Percentiles rank a stretch among this genome's conserved stretches.
These are phyloP conservation scores for Acrocyrtus sp. DNA, from an alignment of 2,888 invertebrate genomes.

Conservation along the genomic window DNA sequence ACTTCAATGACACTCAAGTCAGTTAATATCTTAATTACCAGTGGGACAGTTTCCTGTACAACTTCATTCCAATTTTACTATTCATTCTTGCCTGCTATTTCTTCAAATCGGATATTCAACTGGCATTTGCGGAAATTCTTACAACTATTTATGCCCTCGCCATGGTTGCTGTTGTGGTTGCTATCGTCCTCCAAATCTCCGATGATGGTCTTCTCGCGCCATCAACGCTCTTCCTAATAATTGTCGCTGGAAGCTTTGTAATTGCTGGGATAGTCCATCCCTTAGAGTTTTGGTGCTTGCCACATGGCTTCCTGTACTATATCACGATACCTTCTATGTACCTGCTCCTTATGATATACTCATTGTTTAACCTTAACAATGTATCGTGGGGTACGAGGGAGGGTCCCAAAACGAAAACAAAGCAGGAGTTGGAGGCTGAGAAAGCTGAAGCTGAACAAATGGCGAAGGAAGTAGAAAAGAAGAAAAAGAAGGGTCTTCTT, in stretches of 20 bases:
- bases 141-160: constrained; percentile 83
- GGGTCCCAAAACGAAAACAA: constrained; percentile 64
- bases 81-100: constrained; percentile 77
- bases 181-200: constrained; percentile 80
- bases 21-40: constrained; percentile 69
- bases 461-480: constrained; percentile 66
- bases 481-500: constrained; percentile 66
- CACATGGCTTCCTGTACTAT: constrained; percentile 82
- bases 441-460: constrained; percentile 65
- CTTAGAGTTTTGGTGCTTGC: constrained; percentile 79
- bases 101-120: constrained; percentile 76
- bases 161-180: constrained; percentile 88
- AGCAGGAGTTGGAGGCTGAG: constrained; percentile 67
- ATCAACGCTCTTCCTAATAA: constrained; percentile 84
- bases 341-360: constrained; percentile 89
- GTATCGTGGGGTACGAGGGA: constrained; percentile 96
- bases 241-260: constrained; percentile 74
- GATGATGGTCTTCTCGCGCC: constrained; percentile 85
- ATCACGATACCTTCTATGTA: constrained; percentile 96
- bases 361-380: constrained; percentile 91
- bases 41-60: constrained; percentile 74
- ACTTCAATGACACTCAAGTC: not conserved
- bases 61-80: constrained; percentile 75
- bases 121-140: constrained; percentile 78
- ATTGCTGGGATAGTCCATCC: constrained; percentile 78